These are phyloP conservation scores for Amblyornis subalaris DNA, from an alignment of 2,113 vertebrate genomes.

Conservation along the genomic window DNA sequence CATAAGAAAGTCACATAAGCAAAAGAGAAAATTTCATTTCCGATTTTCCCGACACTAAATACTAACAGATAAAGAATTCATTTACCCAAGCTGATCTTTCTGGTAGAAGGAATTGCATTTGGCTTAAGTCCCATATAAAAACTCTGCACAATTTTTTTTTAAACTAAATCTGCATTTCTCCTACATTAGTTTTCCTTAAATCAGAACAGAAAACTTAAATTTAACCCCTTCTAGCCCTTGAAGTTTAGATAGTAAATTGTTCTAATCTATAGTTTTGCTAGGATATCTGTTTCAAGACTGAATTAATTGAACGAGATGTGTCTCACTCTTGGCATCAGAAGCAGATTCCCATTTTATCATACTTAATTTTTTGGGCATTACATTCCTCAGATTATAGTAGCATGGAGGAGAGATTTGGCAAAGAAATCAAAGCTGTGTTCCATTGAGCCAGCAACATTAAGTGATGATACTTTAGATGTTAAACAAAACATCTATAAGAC, in stretches of 20 bases:
- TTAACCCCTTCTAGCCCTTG: background rate
- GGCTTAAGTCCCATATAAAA: constrained; percentile 23
- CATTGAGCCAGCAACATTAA: background rate
- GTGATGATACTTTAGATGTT: background rate
- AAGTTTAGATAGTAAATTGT: background rate
- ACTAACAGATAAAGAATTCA: constrained; percentile 38
- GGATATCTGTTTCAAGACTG: background rate
- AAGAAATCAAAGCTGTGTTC: background rate
- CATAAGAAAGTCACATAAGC: constrained; percentile 45
- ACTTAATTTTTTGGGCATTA: background rate
- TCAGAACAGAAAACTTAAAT: background rate
- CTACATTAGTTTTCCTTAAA: background rate
- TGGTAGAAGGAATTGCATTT: constrained; percentile 14
- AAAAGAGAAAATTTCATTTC: constrained; percentile 2
- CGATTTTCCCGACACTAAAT: constrained; percentile 45
- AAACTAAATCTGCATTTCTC: background rate
- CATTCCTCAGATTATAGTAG: background rate
- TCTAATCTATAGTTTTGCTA: background rate
- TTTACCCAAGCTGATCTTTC: constrained; percentile 47
- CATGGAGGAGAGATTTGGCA: background rate
- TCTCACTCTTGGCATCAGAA: background rate
- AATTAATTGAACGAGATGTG: background rate
- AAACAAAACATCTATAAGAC: background rate
- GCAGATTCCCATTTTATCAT: background rate
- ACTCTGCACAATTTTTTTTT: background rate